Percentiles rank a stretch among this genome's conserved stretches.
These are phyloP conservation scores for Lamprotornis superbus DNA, from an alignment of 2,113 vertebrate species.

Conservation along the genomic window DNA sequence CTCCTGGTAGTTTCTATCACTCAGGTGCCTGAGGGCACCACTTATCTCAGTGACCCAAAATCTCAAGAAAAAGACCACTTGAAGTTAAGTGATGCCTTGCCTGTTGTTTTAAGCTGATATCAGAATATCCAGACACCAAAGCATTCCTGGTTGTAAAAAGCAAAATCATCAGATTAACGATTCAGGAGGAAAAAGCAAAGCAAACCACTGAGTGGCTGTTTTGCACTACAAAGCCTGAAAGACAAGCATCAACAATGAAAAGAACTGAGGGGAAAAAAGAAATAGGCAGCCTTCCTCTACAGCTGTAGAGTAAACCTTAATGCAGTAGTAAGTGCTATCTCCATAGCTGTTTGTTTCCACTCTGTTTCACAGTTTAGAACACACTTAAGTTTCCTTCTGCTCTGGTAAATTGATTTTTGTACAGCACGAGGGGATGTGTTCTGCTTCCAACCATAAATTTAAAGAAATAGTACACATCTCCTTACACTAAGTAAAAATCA, in stretches of 20 bases:
- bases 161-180: background rate
- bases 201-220: background rate
- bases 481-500: conserved; percentile 44
- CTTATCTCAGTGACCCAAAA: background rate
- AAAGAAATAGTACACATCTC: conserved; percentile 34
- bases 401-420: conserved; percentile 51
- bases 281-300: background rate
- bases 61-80: background rate
- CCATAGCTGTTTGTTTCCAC: background rate
- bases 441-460: conserved; percentile 27
- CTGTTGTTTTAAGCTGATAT: background rate
- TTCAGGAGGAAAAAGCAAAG: background rate
- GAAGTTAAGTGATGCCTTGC: background rate
- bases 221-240: background rate
- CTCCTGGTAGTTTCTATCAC: background rate
- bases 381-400: background rate
- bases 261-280: background rate
- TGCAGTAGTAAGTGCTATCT: background rate
- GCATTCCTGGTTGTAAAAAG: background rate
- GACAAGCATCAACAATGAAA: background rate
- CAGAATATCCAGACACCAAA: background rate
- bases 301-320: background rate
- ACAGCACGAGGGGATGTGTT: background rate
- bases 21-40: background rate
- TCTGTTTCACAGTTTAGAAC: conserved; percentile 14